These are phyloP conservation scores for Pocillopora damicornis DNA, from an alignment of 64 coral and sea anemone species.

Conservation along the genomic window DNA sequence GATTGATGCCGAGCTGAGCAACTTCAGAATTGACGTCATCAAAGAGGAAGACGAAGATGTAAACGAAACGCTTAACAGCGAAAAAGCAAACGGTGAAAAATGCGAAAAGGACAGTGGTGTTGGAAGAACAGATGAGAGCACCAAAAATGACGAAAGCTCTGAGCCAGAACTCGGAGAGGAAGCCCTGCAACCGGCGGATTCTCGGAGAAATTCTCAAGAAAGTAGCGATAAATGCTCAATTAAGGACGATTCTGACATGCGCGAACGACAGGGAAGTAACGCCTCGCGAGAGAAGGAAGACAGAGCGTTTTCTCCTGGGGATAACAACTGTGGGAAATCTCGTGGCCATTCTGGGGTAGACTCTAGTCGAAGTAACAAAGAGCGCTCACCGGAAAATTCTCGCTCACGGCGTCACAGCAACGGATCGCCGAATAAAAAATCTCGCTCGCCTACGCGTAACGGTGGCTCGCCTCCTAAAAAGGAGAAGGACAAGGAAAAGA, in stretches of 20 bases:
- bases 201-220: slow-evolving; percentile 35
- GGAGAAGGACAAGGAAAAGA: slow-evolving; percentile 32
- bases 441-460: slow-evolving; percentile 24
- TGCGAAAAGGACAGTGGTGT: slow-evolving; percentile 96
- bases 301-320: slow-evolving; percentile 21
- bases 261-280: background rate
- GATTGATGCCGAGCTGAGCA: slow-evolving; percentile 29
- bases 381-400: slow-evolving; percentile 37
- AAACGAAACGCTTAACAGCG: slow-evolving; percentile 57
- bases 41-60: slow-evolving; percentile 96
- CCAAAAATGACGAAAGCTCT: slow-evolving; percentile 89
- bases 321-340: slow-evolving; percentile 9
- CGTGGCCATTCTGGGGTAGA: slow-evolving; percentile 32
- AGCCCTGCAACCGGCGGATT: background rate
- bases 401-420: slow-evolving; percentile 22
- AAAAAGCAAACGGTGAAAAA: slow-evolving; percentile 79
- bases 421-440: slow-evolving; percentile 34
- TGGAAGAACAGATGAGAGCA: slow-evolving; percentile 90
- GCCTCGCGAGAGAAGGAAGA: slow-evolving; percentile 47
- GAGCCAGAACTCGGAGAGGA: slow-evolving; percentile 81
- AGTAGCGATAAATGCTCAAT: slow-evolving; percentile 41
- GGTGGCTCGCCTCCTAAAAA: slow-evolving; percentile 17
- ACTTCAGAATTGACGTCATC: slow-evolving; percentile 79
- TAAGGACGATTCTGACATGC: slow-evolving; percentile 25
- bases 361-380: slow-evolving; percentile 22